Conservation (phyloP, 2,888 invertebrate genomes). For the Prosopocoilus inquinatus region DNA sequence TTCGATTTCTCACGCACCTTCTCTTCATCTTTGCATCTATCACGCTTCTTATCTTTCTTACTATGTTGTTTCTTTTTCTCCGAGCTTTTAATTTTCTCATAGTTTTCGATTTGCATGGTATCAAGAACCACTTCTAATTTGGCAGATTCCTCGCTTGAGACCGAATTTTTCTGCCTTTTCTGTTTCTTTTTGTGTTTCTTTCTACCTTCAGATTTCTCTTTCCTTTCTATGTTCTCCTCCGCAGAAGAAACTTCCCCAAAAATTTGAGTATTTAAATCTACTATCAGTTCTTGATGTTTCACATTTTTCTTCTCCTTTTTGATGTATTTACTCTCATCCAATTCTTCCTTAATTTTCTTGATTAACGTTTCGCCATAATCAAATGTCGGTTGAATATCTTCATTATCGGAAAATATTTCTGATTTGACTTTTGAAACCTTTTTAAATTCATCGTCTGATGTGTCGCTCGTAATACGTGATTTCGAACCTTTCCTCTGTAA, state of each 20-base stretch:
- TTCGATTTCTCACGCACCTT: slow-evolving; percentile 57
- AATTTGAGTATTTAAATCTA: slow-evolving; percentile 38
- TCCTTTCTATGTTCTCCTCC: slow-evolving; percentile 39
- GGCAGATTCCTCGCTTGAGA: slow-evolving; percentile 56
- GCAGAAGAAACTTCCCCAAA: slow-evolving; percentile 41
- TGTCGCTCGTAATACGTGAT: slow-evolving; percentile 74
- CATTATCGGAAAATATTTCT: slow-evolving; percentile 61
- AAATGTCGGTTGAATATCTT: slow-evolving; percentile 52
- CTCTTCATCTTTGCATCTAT: slow-evolving; percentile 56
- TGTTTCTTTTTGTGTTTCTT: slow-evolving; percentile 85
- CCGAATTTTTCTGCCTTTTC: slow-evolving; percentile 70
- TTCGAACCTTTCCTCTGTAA: slow-evolving; percentile 65
- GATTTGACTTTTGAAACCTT: slow-evolving; percentile 59
- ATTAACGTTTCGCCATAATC: slow-evolving; percentile 38
- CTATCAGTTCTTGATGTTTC: slow-evolving; percentile 39
- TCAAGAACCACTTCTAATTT: slow-evolving; percentile 46
- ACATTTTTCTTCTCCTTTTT: slow-evolving; percentile 45
- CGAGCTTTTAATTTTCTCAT: slow-evolving; percentile 38
- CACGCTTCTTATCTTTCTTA: slow-evolving; percentile 62
- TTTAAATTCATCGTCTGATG: slow-evolving; percentile 69
- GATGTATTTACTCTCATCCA: slow-evolving; percentile 36
- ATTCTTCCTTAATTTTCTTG: slow-evolving; percentile 41
- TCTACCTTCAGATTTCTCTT: slow-evolving; percentile 55
- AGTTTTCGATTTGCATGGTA: slow-evolving; percentile 35
- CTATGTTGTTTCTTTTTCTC: slow-evolving; percentile 49